phyloP scores from a whole-genome alignment of 2,888 invertebrate genomes.

The Noctua janthina region DNA sequence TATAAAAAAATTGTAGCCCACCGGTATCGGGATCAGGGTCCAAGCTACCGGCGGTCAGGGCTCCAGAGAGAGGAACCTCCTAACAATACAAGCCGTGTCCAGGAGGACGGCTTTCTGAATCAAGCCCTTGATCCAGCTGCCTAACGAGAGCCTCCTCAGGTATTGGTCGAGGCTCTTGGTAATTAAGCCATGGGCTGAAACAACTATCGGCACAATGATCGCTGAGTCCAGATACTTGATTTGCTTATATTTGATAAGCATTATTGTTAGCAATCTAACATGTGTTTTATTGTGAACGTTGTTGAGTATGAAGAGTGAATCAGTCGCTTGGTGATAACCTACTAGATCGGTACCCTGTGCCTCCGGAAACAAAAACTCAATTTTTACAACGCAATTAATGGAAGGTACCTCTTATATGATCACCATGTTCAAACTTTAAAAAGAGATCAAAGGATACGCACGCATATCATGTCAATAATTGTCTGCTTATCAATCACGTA shows the following conservation, averaged over 20 bases:
- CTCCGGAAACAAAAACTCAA: not conserved
- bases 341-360: not conserved
- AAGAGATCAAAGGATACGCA: slow-evolving; percentile 18
- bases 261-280: not conserved
- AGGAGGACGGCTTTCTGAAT: too few species aligned
- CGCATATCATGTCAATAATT: not conserved
- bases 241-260: not conserved
- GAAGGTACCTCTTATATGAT: not conserved
- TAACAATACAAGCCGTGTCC: too few species aligned
- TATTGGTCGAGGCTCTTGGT: too few species aligned
- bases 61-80: too few species aligned
- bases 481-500: slow-evolving; percentile 6
- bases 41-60: too few species aligned
- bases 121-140: too few species aligned
- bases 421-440: not conserved
- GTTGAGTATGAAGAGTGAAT: not conserved
- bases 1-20: too few species aligned
- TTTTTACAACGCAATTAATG: not conserved
- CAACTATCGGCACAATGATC: too few species aligned
- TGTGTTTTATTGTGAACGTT: not conserved
- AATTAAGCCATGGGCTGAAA: too few species aligned
- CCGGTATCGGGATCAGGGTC: too few species aligned
- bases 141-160: too few species aligned
- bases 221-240: too few species aligned
- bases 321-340: not conserved